Evolutionary conservation across 1,140 invertebrate species (phyloP), one percentile per base, ranked within the genome.

Genomic region (Drosophila athabasca): DNA sequence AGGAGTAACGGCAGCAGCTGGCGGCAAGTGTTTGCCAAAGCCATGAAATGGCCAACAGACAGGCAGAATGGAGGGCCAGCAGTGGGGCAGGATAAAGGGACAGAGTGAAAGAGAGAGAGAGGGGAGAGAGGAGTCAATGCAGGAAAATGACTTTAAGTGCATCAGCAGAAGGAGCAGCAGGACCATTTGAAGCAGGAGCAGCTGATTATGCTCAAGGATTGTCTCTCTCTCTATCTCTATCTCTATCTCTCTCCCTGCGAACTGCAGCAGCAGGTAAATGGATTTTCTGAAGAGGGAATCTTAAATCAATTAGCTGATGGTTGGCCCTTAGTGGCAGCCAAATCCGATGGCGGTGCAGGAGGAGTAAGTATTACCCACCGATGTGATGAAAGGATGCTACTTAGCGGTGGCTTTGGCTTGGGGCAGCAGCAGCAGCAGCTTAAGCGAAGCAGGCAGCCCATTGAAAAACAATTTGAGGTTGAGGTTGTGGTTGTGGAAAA

Each of bases 181-280:
- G 44, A 69, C 3, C 35, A 39, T 31, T 7, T 8, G 11, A 9
- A 39, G 29, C 72, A 67, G 22, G 68, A 57, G 72, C 69, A 65
- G 62, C 80, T 85, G 77, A 84, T 84, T 84, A 84, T 73, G 81
- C 67, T 60, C 64, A 80, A 85, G 81, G 81, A 85, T 65, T 80
- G 68, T 73, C 35, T 13, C 11, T 13, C 11, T 0, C 35, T 2
- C 29, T 6, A 66, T 66, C 70, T 45, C 52, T 9, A 24, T 15
- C 6, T 17, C 22, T 26, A 60, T 57, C 19, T 13, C 3, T 5
- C 35, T 4, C 11, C 4, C 9, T 11, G 9, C 7, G 17, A 3
- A 2, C 9, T 3, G 44, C 29, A 31, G 43, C 24, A n/a, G 44
- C 44, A 39, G 46, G 48, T 53, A 77, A 81, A 82, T 78, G 74